Base-by-base conservation (phyloP, 2,797 vertebrate species). In the Urocyon cinereoargenteus region DNA sequence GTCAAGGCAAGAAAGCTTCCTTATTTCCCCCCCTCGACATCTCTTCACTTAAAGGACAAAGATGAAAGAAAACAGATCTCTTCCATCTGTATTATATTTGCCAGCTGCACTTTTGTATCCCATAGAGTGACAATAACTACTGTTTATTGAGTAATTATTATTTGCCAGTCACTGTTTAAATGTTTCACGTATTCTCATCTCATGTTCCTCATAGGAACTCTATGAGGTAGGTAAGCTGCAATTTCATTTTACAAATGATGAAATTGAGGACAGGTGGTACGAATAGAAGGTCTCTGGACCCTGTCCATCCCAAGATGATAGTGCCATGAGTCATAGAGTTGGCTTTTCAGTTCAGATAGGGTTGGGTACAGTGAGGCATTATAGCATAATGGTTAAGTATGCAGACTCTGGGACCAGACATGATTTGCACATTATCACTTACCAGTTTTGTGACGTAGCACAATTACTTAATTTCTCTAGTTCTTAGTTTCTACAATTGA, bases 231-330 rank as follows among this genome's bases (percentile, higher is more conserved):
- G 70, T 94, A 95, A 96, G 90, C 88, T 91, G 26, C 14, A 2
- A 83, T 86, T 96, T 94, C 36, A 70, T 86, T 95, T 97, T 94
- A 53, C 36, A 34, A 81, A 90, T 49, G 79, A 79, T 95, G 93
- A 94, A 90, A 79, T 91, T 82, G 78, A 97, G 92, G 82, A 78
- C 51, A 94, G n/a, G 12, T 94, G 22, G 36, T 21, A 66, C 75
- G 89, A 70, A 83, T 78, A 84, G 55, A 91, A 72, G 26, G 26
- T 91, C 53, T 94, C 22, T 93, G 62, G 51, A 7, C n/a, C 45
- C 84, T 97, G 51, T 86, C 66, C 11, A 3, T 82, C 12, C 57
- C 34, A 79, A 82, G 73, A 89, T 73, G 79, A 79, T 72, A 64
- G 64, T 81, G 59, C 45, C 70, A 72, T 73, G 40, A 91, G 75